These are phyloP conservation scores for Melopsittacus undulatus DNA, from an alignment of 2,797 vertebrate species.

Conservation along the genomic window DNA sequence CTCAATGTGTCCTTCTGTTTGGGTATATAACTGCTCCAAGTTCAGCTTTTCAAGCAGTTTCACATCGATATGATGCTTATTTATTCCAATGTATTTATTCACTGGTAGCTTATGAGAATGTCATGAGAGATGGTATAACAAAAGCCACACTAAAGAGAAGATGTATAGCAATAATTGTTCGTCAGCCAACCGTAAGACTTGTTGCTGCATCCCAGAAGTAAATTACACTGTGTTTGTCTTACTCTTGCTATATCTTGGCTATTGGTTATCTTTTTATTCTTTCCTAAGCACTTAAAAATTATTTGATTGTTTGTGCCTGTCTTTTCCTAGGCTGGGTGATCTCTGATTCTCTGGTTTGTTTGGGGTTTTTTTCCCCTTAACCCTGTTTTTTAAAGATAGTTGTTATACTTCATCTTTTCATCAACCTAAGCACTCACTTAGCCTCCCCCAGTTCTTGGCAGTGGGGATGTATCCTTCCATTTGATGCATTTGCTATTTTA, in stretches of 20 bases:
- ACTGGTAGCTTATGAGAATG: not conserved
- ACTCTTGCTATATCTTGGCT: not conserved
- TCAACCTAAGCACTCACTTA: not conserved
- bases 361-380: not conserved
- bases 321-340: not conserved
- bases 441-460: not conserved
- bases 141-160: not conserved
- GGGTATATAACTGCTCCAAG: not conserved
- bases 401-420: not conserved
- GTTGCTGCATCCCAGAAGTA: not conserved
- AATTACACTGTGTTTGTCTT: fast-evolving
- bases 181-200: not conserved
- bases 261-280: not conserved
- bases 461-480: not conserved
- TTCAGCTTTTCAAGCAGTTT: not conserved
- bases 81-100: not conserved
- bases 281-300: not conserved
- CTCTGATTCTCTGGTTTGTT: fast-evolving
- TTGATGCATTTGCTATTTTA: not conserved
- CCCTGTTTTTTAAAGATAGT: not conserved
- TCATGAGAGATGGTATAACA: not conserved
- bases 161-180: not conserved
- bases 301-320: not conserved
- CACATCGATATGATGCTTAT: not conserved
- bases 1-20: not conserved